Evolutionary conservation across 1,140 invertebrate species (phyloP), one percentile per base, ranked within the genome.

Genomic region (Glomeris maerens): DNA sequence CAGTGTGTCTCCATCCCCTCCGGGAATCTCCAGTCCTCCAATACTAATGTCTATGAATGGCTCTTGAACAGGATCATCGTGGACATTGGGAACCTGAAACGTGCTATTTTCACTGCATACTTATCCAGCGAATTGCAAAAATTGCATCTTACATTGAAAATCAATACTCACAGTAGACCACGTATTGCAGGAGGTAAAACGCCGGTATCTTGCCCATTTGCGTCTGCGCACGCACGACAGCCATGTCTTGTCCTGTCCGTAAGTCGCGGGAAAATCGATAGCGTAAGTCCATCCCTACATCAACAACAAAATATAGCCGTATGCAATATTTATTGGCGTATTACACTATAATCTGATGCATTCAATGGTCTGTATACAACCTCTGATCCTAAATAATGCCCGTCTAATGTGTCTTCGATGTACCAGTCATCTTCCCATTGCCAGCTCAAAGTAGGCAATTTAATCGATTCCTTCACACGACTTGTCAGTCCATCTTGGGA

Each of bases 341-440:
- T n/a, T n/a, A n/a, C n/a, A n/a, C n/a, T n/a, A n/a, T n/a, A n/a
- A n/a, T n/a, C n/a, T n/a, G n/a, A n/a, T n/a, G n/a, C n/a, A n/a
- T n/a, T n/a, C n/a, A n/a, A n/a, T n/a, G n/a, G n/a, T n/a, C n/a
- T n/a, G 39, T 46, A 36, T 42, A n/a, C 41, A 55, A 71, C 88
- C 75, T 91, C 86, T 66, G 84, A 79, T 64, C 84, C 82, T 44
- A 92, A 69, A 2, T 82, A 81, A 60, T 90, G 80, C 2, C 87
- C 88, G 67, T 91, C 80, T 41, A 93, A 71, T 25, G 82, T 85
- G 13, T 85, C 74, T 65, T 93, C 88, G 46, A 92, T 74, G 55
- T 85, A 78, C 90, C 90, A 95, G 56, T 89, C 84, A 2, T 81
- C 81, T 70, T 94, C 86, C 89, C 89, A 92, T 60, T 87, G 79